Evolutionary conservation across 2,888 invertebrate species (phyloP).

Genomic region (Ectemnius lituratus): DNA sequence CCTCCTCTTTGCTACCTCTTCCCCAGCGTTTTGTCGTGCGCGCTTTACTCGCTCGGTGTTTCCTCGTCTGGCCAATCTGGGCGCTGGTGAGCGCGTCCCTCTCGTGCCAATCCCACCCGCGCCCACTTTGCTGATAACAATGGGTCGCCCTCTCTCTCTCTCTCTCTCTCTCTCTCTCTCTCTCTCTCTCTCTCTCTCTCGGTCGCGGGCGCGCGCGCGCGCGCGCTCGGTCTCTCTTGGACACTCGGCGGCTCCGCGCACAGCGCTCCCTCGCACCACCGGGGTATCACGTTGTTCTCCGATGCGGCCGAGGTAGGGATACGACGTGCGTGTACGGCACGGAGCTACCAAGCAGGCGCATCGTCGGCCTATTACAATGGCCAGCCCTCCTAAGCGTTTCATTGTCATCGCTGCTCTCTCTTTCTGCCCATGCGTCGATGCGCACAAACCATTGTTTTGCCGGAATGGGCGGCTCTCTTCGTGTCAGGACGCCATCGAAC

Average conservation of each 20-base stretch:
- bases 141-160: conserved; percentile 21
- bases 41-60: conserved; percentile 10
- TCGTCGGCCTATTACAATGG: conserved; percentile 76
- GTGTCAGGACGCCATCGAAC: conserved; percentile 52
- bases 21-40: conserved; percentile 12
- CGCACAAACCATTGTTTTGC: conserved; percentile 75
- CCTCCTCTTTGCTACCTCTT: conserved; percentile 13
- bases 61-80: neutral
- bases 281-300: conserved; percentile 33
- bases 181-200: conserved; percentile 22
- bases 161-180: conserved; percentile 26
- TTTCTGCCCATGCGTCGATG: conserved; percentile 76
- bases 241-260: conserved; percentile 11
- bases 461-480: conserved; percentile 69
- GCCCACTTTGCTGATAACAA: conserved; percentile 37
- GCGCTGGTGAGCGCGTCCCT: neutral
- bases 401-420: conserved; percentile 71
- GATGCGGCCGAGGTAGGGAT: conserved; percentile 57
- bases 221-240: conserved; percentile 18
- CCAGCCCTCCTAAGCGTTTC: conserved; percentile 73
- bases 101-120: conserved; percentile 13
- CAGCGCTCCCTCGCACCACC: conserved; percentile 28
- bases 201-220: conserved; percentile 8
- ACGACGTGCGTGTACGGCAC: conserved; percentile 53
- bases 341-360: conserved; percentile 75